Conservation (phyloP, 2,888 invertebrate species). For the Nebria salina region DNA sequence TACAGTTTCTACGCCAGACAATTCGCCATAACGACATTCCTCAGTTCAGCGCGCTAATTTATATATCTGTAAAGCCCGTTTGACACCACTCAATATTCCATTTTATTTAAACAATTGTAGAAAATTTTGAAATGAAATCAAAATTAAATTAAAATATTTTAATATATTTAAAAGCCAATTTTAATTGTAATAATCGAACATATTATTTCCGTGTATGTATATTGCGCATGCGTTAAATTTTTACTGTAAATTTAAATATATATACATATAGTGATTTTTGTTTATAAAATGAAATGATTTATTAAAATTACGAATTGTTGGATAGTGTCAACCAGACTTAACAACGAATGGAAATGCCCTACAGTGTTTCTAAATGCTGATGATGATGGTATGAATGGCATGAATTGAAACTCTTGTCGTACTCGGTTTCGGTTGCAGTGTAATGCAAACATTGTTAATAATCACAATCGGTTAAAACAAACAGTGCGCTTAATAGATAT, state of each 20-base stretch:
- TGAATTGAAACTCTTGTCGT: neutral
- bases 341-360: neutral
- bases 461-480: conserved; percentile 24
- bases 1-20: conserved; percentile 31
- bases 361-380: neutral
- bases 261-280: too few species aligned
- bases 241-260: too few species aligned
- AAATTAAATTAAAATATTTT: too few species aligned
- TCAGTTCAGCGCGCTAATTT: neutral
- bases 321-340: neutral
- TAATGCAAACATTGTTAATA: conserved; percentile 27
- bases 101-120: neutral
- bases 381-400: conserved; percentile 8
- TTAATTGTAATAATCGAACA: too few species aligned
- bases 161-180: too few species aligned
- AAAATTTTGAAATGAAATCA: neutral
- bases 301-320: neutral
- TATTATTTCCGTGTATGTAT: too few species aligned
- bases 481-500: conserved; percentile 3
- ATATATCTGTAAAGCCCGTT: neutral
- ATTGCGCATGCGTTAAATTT: too few species aligned
- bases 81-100: neutral
- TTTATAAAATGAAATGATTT: neutral
- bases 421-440: neutral
- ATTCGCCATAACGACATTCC: conserved; percentile 21